Percentiles rank a stretch among this genome's conserved stretches.
These are phyloP conservation scores for Danio tinwini DNA, from an alignment of 2,797 vertebrate species.

Conservation along the genomic window DNA sequence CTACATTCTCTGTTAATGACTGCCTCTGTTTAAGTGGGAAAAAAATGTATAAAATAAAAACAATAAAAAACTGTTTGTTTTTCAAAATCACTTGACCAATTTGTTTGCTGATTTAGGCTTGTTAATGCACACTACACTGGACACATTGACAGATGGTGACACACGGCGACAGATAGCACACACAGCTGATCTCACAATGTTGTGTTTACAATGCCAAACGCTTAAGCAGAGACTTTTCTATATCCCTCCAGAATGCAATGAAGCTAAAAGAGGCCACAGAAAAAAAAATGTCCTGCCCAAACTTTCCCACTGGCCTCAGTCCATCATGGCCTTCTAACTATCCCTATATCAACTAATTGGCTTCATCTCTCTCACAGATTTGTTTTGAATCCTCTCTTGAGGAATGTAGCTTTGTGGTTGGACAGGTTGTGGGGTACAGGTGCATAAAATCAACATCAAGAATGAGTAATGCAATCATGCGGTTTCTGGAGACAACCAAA, in stretches of 20 bases:
- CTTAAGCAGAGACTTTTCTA: conserved; percentile 9
- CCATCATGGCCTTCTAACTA: too few relatives aligned
- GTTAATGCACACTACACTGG: not conserved
- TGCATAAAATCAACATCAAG: too few relatives aligned
- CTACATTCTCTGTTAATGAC: conserved; percentile 12
- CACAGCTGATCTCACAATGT: conserved; percentile 16
- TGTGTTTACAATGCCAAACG: conserved; percentile 11
- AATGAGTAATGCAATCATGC: too few relatives aligned
- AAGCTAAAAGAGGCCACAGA: not conserved
- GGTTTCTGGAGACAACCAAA: too few relatives aligned
- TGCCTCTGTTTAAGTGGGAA: not conserved
- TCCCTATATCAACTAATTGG: too few relatives aligned
- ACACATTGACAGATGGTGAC: conserved; percentile 35
- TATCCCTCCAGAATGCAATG: not conserved
- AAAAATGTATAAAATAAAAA: not conserved
- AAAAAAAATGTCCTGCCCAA: conserved; percentile 2
- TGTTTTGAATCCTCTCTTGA: too few relatives aligned
- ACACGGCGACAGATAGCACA: conserved; percentile 21
- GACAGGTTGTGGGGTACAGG: too few relatives aligned
- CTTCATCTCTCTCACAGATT: too few relatives aligned
- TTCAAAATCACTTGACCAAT: not conserved
- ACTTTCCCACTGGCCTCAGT: too few relatives aligned
- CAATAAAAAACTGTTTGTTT: conserved; percentile 9
- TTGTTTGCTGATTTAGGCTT: conserved; percentile 14
- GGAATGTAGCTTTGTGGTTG: too few relatives aligned